Conservation (phyloP, 2,888 invertebrate species). For the Ctenicera cuprea region DNA sequence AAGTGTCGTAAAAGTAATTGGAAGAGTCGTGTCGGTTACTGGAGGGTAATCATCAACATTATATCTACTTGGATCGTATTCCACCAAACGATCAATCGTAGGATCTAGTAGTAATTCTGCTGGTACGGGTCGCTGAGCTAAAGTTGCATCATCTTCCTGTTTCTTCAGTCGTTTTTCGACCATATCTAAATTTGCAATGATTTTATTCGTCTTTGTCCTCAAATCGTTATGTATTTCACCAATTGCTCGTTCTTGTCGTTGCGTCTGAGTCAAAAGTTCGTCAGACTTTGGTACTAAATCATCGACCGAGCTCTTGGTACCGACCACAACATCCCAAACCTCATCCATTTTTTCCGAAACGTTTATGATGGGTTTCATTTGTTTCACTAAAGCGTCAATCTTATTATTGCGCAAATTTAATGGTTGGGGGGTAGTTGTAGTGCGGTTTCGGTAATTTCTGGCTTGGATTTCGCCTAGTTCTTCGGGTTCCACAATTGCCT, state of each 20-base stretch:
- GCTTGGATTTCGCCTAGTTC: slow-evolving; percentile 69
- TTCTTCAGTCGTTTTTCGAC: slow-evolving; percentile 89
- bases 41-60: slow-evolving; percentile 58
- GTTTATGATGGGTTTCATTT: slow-evolving; percentile 89
- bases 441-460: slow-evolving; percentile 71
- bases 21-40: slow-evolving; percentile 65
- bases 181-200: slow-evolving; percentile 90
- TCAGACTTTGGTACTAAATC: slow-evolving; percentile 91
- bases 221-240: slow-evolving; percentile 88
- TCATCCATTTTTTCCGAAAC: slow-evolving; percentile 94
- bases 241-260: slow-evolving; percentile 90
- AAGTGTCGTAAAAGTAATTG: slow-evolving; percentile 67
- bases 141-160: slow-evolving; percentile 87
- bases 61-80: slow-evolving; percentile 85
- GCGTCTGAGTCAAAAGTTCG: slow-evolving; percentile 88
- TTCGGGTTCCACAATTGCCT: slow-evolving; percentile 87
- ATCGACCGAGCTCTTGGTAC: slow-evolving; percentile 91
- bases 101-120: slow-evolving; percentile 85
- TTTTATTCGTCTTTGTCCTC: slow-evolving; percentile 87
- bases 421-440: slow-evolving; percentile 77
- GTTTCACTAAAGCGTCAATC: slow-evolving; percentile 86
- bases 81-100: slow-evolving; percentile 86
- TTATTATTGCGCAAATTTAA: slow-evolving; percentile 79
- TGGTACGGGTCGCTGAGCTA: slow-evolving; percentile 85
- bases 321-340: slow-evolving; percentile 93